Evolutionary conservation across 2,797 vertebrate species (phyloP), one percentile per base, ranked within the genome.

Genomic region (Phyllotis vaccarum): DNA sequence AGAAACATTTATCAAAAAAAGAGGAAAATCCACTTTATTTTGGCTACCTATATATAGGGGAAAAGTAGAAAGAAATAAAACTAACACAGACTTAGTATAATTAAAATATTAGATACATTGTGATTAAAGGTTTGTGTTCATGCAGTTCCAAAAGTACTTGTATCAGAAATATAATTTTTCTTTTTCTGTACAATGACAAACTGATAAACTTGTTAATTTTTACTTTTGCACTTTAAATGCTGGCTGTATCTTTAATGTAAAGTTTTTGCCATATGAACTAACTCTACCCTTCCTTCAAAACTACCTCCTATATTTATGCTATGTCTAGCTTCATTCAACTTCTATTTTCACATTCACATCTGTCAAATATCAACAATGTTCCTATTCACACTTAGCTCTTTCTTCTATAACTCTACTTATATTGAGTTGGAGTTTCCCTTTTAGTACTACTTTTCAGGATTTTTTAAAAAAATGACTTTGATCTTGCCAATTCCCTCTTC

Each of bases 351-450:
- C 6, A 80, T 64, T 37, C 89, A 90, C 16, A 90, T 34, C 46
- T 40, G 95, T 75, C 40, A 89, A 95, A 76, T 74, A 56, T 24
- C 19, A 87, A 34, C 34, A 49, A 49, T 49, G 22, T 60, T 49
- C 92, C 21, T n/a, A 75, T 79, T 72, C 37, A 34, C 58, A 68
- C 34, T 58, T 90, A 49, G 46, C 12, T 76, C 49, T 81, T 81
- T 91, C 60, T 91, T 76, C 66, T 76, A n/a, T 54, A 86, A 86
- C 37, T 95, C 22, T 6, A 78, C 70, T 54, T 76, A 88, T 31
- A 56, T 64, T 88, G 52, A 34, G 74, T 75, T 17, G 95, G 60
- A 92, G 93, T 79, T 90, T 90, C 37, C 52, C 5, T 94, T 31
- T 52, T 29, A 92, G 31, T 78, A 52, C 11, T 80, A 88, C 21